Evolutionary conservation across 2,113 vertebrate species (phyloP).

Genomic region (Athene cunicularia): DNA sequence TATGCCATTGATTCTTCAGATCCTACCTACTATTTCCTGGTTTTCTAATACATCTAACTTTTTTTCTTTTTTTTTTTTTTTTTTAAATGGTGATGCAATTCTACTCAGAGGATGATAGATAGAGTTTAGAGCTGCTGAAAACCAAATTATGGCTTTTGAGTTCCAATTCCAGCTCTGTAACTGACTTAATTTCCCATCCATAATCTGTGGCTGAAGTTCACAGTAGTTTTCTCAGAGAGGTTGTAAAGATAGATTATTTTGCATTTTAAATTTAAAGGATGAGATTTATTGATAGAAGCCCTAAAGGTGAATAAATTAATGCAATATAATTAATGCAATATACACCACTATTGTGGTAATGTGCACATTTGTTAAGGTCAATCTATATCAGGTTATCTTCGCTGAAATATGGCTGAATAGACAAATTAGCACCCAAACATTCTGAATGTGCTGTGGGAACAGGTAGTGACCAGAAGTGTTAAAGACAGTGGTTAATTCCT

Average conservation of each 20-base stretch:
- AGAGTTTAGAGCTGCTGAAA: conserved; percentile 19
- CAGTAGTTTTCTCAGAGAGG: neutral
- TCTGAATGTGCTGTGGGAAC: neutral
- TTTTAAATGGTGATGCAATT: neutral
- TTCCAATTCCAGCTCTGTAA: conserved; percentile 14
- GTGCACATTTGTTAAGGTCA: neutral
- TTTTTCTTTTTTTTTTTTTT: neutral
- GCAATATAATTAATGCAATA: neutral
- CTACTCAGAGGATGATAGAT: neutral
- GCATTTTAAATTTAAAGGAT: conserved; percentile 16
- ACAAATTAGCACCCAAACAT: neutral
- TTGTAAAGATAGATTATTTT: neutral
- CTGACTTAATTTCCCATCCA: conserved; percentile 49
- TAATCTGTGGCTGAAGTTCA: conserved; percentile 24
- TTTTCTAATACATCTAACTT: neutral
- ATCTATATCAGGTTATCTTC: neutral
- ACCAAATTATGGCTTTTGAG: conserved; percentile 2
- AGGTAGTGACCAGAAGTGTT: neutral
- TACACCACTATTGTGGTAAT: neutral
- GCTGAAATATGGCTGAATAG: neutral
- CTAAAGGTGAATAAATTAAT: neutral
- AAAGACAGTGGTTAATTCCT: neutral
- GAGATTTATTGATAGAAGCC: neutral
- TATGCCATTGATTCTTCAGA: neutral
- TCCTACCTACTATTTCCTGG: neutral